These are phyloP conservation scores for Polymixis flavicincta DNA, from an alignment of 2,888 invertebrate genomes.

Conservation along the genomic window DNA sequence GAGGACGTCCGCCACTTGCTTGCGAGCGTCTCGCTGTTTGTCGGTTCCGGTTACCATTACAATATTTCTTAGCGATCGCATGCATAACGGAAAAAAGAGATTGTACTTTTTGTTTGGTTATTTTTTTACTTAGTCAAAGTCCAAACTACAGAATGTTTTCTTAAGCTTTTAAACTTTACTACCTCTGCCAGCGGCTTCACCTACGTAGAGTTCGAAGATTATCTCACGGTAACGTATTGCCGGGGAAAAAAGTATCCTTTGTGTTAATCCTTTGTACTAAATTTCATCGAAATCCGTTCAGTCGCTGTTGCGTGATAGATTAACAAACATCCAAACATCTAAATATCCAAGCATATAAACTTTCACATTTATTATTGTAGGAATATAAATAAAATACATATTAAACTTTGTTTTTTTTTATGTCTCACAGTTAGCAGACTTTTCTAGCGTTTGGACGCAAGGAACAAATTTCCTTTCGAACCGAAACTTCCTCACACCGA, in stretches of 20 bases:
- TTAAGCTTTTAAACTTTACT: too few species aligned
- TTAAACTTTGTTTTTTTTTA: not conserved
- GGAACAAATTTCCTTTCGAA: not conserved
- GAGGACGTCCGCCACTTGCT: slow-evolving; percentile 54
- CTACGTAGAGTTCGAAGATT: too few species aligned
- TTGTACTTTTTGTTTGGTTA: not conserved
- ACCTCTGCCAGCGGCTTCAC: too few species aligned
- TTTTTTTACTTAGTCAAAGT: not conserved
- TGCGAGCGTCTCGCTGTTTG: slow-evolving; percentile 41
- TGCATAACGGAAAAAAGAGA: slow-evolving; percentile 15
- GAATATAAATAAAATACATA: too few species aligned
- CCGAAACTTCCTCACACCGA: slow-evolving; percentile 2
- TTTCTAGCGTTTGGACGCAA: not conserved
- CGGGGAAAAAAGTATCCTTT: too few species aligned
- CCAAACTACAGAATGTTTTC: not conserved
- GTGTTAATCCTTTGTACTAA: too few species aligned
- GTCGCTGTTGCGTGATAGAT: too few species aligned
- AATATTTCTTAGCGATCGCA: slow-evolving; percentile 46
- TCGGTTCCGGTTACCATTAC: slow-evolving; percentile 49
- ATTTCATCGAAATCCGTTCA: too few species aligned
- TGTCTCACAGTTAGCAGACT: not conserved
- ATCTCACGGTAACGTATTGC: too few species aligned
- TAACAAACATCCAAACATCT: too few species aligned
- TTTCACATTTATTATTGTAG: too few species aligned
- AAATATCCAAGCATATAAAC: too few species aligned